phyloP scores from a whole-genome alignment of 2,113 vertebrate genomes.

The Columba livia region DNA sequence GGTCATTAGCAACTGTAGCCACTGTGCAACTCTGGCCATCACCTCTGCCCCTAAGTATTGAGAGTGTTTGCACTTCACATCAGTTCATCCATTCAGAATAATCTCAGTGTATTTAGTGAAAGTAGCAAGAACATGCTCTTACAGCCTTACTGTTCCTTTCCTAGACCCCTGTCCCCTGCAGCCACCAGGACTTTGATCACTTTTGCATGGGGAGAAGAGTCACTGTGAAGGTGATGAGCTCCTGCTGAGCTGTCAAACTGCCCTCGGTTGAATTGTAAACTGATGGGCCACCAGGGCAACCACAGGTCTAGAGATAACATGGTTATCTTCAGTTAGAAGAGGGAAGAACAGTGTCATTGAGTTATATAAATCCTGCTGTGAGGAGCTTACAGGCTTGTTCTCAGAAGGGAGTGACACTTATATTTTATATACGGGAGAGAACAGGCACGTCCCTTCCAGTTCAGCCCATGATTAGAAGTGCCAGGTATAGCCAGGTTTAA shows the following conservation, averaged over 20 bases:
- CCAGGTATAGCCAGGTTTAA: not conserved
- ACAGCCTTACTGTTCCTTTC: not conserved
- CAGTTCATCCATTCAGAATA: not conserved
- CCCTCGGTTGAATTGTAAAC: not conserved
- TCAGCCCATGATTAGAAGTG: not conserved
- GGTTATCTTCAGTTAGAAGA: not conserved
- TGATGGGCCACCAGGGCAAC: not conserved
- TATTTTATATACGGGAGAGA: not conserved
- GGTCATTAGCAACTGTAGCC: not conserved
- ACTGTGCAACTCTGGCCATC: accelerated
- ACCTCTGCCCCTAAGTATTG: not conserved
- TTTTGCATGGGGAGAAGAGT: not conserved
- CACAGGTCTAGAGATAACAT: accelerated
- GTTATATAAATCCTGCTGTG: not conserved
- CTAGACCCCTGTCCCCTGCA: not conserved
- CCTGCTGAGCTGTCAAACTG: not conserved
- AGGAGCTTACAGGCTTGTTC: not conserved
- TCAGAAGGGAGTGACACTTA: not conserved
- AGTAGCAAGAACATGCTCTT: not conserved
- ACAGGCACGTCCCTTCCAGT: not conserved
- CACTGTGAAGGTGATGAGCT: not conserved
- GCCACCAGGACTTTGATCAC: accelerated
- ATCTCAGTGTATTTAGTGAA: not conserved
- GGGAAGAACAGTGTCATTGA: not conserved
- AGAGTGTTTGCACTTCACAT: not conserved